Conservation (phyloP, 2,888 invertebrate genomes). For the Aethes cnicana region DNA sequence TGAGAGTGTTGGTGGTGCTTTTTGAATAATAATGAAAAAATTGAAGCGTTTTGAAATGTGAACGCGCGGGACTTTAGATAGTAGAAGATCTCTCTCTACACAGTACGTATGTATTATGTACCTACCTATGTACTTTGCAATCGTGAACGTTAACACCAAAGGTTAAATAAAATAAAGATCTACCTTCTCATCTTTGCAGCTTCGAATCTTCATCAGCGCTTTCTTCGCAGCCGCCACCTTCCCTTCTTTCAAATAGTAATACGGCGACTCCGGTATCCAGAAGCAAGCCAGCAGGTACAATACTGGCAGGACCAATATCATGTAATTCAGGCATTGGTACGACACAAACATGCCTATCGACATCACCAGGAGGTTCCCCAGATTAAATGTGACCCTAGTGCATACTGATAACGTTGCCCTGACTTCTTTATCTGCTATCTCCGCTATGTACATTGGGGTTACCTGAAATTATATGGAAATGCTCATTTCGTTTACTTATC, state of each 20-base stretch:
- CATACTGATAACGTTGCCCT: constrained; percentile 57
- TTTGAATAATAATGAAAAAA: too few species aligned
- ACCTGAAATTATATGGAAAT: constrained; percentile 50
- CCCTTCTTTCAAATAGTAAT: constrained; percentile 78
- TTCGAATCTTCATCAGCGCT: constrained; percentile 62
- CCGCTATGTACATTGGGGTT: constrained; percentile 64
- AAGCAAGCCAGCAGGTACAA: constrained; percentile 70
- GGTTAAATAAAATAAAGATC: constrained; percentile 17
- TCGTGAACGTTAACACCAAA: too few species aligned
- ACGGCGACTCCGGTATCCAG: constrained; percentile 84
- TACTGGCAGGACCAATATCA: constrained; percentile 66
- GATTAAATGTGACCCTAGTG: constrained; percentile 57
- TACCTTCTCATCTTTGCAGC: constrained; percentile 54
- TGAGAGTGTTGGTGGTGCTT: too few species aligned
- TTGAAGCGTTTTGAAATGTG: too few species aligned
- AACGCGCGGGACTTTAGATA: too few species aligned
- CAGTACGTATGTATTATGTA: too few species aligned
- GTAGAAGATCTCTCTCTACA: too few species aligned
- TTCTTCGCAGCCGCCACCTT: constrained; percentile 66
- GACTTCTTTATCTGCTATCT: constrained; percentile 70
- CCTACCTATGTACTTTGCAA: too few species aligned
- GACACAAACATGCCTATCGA: constrained; percentile 62
- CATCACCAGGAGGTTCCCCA: constrained; percentile 67
- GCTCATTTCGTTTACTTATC: too few species aligned
- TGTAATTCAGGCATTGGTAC: constrained; percentile 61